These are phyloP conservation scores for Sarcophilus harrisii DNA, from an alignment of 2,797 vertebrate species.

Conservation along the genomic window DNA sequence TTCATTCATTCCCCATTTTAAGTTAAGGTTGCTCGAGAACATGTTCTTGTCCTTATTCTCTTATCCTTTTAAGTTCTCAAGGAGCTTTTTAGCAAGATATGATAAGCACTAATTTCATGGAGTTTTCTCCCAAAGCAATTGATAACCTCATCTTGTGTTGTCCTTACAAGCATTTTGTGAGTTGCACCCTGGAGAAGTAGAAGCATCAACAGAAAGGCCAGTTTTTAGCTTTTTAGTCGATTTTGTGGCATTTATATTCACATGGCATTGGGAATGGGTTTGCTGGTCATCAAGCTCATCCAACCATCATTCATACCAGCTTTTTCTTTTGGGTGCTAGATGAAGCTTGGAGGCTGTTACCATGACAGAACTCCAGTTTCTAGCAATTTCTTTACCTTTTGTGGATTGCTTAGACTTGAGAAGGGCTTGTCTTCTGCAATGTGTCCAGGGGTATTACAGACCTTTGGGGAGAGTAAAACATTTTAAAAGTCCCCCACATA, in stretches of 20 bases:
- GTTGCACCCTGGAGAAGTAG: not conserved
- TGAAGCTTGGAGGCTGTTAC: not conserved
- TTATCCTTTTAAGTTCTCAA: constrained; percentile 27
- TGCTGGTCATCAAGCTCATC: not conserved
- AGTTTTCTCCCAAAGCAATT: constrained; percentile 1
- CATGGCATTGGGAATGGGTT: constrained; percentile 21
- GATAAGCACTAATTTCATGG: not conserved
- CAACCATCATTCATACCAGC: not conserved
- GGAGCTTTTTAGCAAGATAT: not conserved
- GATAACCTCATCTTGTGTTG: not conserved
- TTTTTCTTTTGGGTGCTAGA: not conserved
- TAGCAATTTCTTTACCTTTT: not conserved
- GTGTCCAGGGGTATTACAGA: constrained; percentile 1
- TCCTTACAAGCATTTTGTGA: constrained; percentile 7
- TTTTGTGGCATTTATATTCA: not conserved
- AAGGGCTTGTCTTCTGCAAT: not conserved
- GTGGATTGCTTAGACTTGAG: not conserved
- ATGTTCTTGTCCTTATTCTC: not conserved
- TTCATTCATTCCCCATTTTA: not conserved
- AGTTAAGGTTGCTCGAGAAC: not conserved
- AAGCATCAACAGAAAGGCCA: not conserved
- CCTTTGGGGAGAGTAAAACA: constrained; percentile 38
- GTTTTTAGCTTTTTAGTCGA: constrained; percentile 15
- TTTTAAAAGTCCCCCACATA: not conserved
- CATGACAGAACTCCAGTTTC: not conserved